Percentiles rank a stretch among this genome's conserved stretches.
These are phyloP conservation scores for Hemistola chrysoprasaria DNA, from an alignment of 2,888 invertebrate species.

Conservation along the genomic window DNA sequence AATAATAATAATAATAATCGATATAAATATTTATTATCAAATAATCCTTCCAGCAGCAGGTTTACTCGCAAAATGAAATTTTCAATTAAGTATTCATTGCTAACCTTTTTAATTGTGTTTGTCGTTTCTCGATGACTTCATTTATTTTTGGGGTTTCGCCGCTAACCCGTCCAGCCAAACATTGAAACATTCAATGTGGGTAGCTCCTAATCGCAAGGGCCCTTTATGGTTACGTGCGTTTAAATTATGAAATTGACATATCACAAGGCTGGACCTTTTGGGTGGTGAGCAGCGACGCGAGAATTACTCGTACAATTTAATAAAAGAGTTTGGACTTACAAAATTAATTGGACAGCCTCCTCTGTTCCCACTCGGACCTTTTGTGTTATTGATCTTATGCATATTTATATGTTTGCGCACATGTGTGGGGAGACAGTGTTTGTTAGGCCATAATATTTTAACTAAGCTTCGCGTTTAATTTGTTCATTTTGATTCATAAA, in stretches of 20 bases:
- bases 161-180: conserved; percentile 51
- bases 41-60: background rate
- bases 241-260: conserved; percentile 82
- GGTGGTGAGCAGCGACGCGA: conserved; percentile 46
- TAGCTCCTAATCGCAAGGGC: conserved; percentile 62
- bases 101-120: conserved; percentile 67
- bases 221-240: conserved; percentile 77
- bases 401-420: conserved; percentile 59
- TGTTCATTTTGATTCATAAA: too few species aligned
- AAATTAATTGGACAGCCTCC: conserved; percentile 63
- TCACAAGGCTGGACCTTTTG: conserved; percentile 44
- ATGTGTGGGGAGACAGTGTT: too few species aligned
- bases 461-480: too few species aligned
- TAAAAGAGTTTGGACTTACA: conserved; percentile 73
- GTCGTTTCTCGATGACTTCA: conserved; percentile 63
- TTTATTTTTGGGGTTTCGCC: conserved; percentile 53
- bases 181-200: conserved; percentile 45
- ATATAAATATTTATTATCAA: too few species aligned
- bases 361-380: conserved; percentile 53
- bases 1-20: too few species aligned
- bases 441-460: too few species aligned
- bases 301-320: conserved; percentile 75
- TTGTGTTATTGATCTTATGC: conserved; percentile 71
- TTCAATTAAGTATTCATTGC: conserved; percentile 61
- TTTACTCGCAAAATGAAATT: conserved; percentile 13